These are phyloP conservation scores for Dipodomys ordii DNA, from an alignment of 2,113 vertebrate species.

Conservation along the genomic window DNA sequence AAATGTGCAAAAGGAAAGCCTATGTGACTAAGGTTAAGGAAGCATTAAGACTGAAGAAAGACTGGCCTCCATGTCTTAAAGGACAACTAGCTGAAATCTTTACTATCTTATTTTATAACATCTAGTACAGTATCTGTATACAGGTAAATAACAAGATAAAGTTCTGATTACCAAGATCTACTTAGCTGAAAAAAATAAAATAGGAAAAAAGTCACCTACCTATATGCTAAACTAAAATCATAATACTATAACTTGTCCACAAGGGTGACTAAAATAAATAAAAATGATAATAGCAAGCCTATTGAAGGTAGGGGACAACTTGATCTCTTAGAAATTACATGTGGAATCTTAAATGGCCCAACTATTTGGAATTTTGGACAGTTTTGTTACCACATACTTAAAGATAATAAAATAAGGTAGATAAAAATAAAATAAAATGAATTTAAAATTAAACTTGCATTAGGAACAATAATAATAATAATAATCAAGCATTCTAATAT, in stretches of 20 bases:
- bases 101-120: neutral
- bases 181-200: neutral
- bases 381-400: no score
- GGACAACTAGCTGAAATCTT: neutral
- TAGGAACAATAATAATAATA: no score
- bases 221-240: neutral
- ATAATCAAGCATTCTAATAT: no score
- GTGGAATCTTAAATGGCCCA: no score
- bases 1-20: neutral
- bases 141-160: neutral
- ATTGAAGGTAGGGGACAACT: neutral
- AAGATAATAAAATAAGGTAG: no score
- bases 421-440: no score
- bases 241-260: neutral
- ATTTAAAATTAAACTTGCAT: no score
- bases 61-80: neutral
- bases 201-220: neutral
- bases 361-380: no score
- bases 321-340: neutral
- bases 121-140: neutral
- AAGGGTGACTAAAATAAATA: neutral
- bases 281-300: no score
- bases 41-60: neutral
- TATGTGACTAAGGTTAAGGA: no score
- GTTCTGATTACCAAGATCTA: neutral